phyloP scores from a whole-genome alignment of 2,797 vertebrate genomes.

The Falco rusticolus region DNA sequence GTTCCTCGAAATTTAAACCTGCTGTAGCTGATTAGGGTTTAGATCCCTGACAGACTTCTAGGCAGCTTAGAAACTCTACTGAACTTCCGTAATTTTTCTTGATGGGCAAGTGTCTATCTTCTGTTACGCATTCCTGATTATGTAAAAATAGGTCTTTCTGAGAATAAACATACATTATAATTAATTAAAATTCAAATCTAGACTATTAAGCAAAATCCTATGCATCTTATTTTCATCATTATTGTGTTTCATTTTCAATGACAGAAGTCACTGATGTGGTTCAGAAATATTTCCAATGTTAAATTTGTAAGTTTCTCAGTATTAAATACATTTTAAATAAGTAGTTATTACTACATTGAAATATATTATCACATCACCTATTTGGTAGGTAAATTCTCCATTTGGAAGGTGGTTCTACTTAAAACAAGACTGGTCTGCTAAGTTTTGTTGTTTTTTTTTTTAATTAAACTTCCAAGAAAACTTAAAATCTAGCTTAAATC shows the following conservation, averaged over 20 bases:
- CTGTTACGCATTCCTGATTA: neutral
- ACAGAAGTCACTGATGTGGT: neutral
- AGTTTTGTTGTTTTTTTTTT: neutral
- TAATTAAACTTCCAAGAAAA: neutral
- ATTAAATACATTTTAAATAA: neutral
- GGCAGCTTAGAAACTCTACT: neutral
- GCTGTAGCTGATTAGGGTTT: neutral
- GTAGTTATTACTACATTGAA: neutral
- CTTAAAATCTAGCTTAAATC: neutral
- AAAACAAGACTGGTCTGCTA: neutral
- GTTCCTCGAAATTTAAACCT: neutral
- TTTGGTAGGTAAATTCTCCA: neutral
- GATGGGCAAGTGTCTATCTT: neutral
- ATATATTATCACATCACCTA: neutral
- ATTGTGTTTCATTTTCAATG: neutral
- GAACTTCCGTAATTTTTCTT: neutral
- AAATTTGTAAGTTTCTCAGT: neutral
- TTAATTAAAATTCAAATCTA: neutral
- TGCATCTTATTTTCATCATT: neutral
- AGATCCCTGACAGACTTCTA: neutral
- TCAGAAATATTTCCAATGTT: neutral
- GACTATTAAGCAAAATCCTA: neutral
- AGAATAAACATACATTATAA: neutral
- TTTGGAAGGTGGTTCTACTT: neutral
- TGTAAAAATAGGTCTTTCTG: neutral